phyloP scores from a whole-genome alignment of 2,113 vertebrate genomes.

The Sus scrofa region DNA sequence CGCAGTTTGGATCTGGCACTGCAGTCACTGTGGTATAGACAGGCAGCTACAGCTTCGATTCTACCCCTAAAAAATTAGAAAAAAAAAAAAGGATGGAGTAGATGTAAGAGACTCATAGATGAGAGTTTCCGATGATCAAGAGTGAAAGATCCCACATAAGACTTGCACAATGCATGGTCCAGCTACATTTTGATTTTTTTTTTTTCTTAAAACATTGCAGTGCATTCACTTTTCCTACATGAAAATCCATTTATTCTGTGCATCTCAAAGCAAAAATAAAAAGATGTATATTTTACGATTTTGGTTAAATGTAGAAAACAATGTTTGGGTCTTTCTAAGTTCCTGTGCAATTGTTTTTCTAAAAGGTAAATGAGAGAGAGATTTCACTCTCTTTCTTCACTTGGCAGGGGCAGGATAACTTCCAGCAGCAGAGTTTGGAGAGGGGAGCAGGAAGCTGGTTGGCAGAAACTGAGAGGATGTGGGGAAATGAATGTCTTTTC shows the following conservation, averaged over 20 bases:
- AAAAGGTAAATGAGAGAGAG: background rate
- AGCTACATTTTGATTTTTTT: background rate
- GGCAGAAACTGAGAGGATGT: background rate
- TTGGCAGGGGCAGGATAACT: background rate
- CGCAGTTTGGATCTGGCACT: no score
- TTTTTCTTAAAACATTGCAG: background rate
- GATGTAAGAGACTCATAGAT: background rate
- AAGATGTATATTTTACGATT: background rate
- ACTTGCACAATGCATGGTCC: background rate
- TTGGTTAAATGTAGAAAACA: conserved; percentile 22
- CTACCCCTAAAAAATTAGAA: no score
- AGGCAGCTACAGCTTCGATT: no score
- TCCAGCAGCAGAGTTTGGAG: background rate
- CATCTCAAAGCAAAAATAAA: background rate
- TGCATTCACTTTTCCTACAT: background rate
- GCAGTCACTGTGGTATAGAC: no score
- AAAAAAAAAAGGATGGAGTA: background rate
- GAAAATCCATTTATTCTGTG: background rate
- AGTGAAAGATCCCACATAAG: background rate
- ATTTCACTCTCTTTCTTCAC: background rate
- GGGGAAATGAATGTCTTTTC: background rate
- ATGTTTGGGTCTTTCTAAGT: conserved; percentile 20
- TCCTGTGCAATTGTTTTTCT: background rate
- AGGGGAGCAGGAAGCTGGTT: background rate
- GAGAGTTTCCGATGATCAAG: background rate